These are phyloP conservation scores for Athalia cordata DNA, from an alignment of 2,888 invertebrate species.

Conservation along the genomic window DNA sequence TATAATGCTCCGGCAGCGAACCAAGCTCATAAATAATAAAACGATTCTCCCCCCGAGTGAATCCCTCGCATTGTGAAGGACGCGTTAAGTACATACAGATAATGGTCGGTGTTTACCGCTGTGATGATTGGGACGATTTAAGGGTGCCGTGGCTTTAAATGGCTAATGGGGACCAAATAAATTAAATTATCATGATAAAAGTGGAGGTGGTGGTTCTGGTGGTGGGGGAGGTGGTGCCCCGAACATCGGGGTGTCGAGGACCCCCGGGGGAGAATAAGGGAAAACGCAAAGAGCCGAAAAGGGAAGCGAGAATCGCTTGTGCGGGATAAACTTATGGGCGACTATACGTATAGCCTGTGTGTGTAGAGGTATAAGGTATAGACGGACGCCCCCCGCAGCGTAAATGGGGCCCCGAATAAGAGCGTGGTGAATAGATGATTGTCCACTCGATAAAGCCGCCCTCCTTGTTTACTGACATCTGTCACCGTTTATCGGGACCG, in stretches of 20 bases:
- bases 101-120: constrained; percentile 69
- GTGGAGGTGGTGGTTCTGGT: constrained; percentile 47
- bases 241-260: constrained; percentile 1
- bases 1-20: background rate
- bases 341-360: too few relatives aligned
- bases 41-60: background rate
- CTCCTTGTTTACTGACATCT: constrained; percentile 72
- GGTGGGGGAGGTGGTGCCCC: constrained; percentile 42
- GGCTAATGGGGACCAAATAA: constrained; percentile 70
- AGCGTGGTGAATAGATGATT: constrained; percentile 64
- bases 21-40: background rate
- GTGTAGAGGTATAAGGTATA: too few relatives aligned
- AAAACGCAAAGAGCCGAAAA: background rate
- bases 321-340: too few relatives aligned
- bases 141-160: constrained; percentile 65
- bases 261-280: constrained; percentile 47
- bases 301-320: background rate
- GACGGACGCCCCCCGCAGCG: constrained; percentile 44
- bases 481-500: constrained; percentile 66
- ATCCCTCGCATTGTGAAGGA: constrained; percentile 25
- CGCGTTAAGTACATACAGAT: constrained; percentile 67
- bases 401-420: constrained; percentile 49
- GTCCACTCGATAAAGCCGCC: constrained; percentile 70
- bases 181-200: constrained; percentile 72
- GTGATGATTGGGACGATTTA: constrained; percentile 67